phyloP scores from a whole-genome alignment of 2,888 invertebrate species.

The Xylota segnis region DNA sequence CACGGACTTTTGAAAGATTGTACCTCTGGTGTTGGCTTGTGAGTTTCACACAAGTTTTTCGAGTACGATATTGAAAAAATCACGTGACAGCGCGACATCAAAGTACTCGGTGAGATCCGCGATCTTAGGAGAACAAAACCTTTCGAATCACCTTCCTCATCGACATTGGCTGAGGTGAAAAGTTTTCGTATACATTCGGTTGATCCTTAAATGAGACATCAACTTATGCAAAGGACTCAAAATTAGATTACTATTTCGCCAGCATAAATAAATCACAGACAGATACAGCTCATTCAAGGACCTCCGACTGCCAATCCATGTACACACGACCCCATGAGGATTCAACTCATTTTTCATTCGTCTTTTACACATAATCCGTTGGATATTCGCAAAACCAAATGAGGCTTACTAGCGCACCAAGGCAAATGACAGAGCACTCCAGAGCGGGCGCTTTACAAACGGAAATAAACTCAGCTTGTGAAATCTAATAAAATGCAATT shows the following conservation, averaged over 20 bases:
- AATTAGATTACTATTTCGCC: slow-evolving; percentile 19
- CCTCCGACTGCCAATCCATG: neutral
- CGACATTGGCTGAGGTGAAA: no score
- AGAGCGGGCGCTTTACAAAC: slow-evolving; percentile 58
- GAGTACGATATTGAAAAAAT: no score
- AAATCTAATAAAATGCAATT: slow-evolving; percentile 76
- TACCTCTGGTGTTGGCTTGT: no score
- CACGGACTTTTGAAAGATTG: no score
- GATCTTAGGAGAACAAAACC: no score
- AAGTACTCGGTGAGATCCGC: no score
- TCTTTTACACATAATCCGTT: slow-evolving; percentile 42
- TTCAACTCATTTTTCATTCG: slow-evolving; percentile 34
- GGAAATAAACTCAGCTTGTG: slow-evolving; percentile 74
- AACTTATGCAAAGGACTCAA: neutral
- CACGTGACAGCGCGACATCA: no score
- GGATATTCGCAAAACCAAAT: slow-evolving; percentile 56
- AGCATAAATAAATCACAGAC: slow-evolving; percentile 27
- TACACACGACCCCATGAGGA: slow-evolving; percentile 4
- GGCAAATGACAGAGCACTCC: slow-evolving; percentile 13
- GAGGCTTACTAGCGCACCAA: slow-evolving; percentile 31
- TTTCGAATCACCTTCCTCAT: no score
- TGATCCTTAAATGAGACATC: neutral
- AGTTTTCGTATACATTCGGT: no score
- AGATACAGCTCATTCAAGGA: slow-evolving; percentile 22
- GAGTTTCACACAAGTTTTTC: no score